Conservation (phyloP, 2,797 vertebrate species). For the Crocidura indochinensis region DNA sequence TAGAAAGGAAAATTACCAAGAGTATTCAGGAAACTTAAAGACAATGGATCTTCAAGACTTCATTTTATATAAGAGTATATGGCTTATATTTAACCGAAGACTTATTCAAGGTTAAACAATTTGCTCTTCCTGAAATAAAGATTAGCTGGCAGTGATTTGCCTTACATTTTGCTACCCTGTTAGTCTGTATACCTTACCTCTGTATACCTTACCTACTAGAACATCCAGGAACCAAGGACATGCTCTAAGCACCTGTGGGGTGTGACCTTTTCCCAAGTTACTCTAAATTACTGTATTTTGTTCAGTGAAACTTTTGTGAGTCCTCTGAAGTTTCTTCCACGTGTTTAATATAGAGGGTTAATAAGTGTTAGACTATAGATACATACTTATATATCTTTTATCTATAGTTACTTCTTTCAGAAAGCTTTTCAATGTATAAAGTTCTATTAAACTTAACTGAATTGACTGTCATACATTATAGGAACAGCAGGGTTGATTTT, state of each 20-base stretch:
- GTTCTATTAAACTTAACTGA: background rate
- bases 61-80: background rate
- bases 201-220: no score
- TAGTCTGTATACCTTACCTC: no score
- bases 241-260: no score
- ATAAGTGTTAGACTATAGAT: background rate
- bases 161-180: no score
- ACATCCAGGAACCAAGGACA: no score
- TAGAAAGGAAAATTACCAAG: background rate
- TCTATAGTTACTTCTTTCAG: background rate
- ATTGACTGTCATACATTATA: background rate
- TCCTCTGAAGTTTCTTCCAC: background rate
- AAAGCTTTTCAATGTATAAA: conserved; percentile 8
- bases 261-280: no score
- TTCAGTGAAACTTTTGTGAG: conserved; percentile 23
- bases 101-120: fast-evolving
- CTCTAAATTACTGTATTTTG: background rate
- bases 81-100: background rate
- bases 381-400: background rate
- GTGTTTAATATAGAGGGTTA: background rate
- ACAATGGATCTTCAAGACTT: background rate
- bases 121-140: background rate
- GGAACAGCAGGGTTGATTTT: background rate
- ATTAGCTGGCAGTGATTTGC: no score
- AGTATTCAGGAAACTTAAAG: background rate